Conservation (phyloP, 1,140 invertebrate species). For the Berghia stephanieae region DNA sequence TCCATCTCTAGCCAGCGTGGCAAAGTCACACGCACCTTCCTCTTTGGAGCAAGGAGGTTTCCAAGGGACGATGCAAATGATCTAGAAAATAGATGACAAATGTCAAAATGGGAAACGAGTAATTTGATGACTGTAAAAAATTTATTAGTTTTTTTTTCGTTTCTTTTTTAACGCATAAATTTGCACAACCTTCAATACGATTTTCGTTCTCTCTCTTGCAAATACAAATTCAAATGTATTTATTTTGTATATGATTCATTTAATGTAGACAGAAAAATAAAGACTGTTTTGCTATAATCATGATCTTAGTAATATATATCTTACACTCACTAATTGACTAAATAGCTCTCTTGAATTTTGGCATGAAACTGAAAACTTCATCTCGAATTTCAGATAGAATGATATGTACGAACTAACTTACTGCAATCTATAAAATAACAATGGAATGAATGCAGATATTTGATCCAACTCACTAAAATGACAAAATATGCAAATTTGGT, state of each 20-base stretch:
- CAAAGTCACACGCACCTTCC: background rate
- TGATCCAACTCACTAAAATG: no score
- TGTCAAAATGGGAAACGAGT: no score
- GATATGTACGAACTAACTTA: no score
- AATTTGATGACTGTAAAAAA: no score
- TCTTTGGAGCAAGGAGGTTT: slow-evolving; percentile 11
- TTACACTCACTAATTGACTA: no score
- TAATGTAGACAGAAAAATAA: background rate
- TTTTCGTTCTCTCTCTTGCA: background rate
- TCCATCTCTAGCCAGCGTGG: background rate
- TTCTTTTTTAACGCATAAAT: background rate
- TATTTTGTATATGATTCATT: background rate
- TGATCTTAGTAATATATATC: no score
- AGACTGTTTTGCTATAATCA: background rate
- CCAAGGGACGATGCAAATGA: slow-evolving; percentile 12
- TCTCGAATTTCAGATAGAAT: no score
- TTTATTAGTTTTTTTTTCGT: background rate
- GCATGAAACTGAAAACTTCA: no score
- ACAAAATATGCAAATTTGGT: no score
- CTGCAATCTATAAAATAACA: no score
- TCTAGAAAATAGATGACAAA: background rate
- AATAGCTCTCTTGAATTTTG: no score
- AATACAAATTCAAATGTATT: background rate
- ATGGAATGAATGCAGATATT: no score
- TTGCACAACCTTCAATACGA: background rate